A percentile compares a stretch with the other conserved stretches of the same genome.
Conservation (phyloP, 2,113 vertebrate species). For the Tyrannus savana region DNA sequence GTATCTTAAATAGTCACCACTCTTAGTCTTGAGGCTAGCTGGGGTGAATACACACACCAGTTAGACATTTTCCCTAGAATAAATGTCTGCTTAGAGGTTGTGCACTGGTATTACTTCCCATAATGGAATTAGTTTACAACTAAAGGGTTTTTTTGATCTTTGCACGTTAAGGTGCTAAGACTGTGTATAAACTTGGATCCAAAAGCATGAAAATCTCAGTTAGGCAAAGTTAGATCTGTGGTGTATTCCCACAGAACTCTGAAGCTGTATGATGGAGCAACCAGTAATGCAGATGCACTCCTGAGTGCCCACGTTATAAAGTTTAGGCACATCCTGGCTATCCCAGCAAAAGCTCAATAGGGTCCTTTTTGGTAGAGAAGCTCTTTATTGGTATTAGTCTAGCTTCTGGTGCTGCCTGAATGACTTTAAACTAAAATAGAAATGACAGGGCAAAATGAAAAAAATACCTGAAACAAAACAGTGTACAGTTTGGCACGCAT, state of each 20-base stretch:
- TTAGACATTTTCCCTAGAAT: not conserved
- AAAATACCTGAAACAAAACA: not conserved
- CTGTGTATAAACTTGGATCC: not conserved
- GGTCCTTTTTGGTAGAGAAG: not conserved
- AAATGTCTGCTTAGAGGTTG: not conserved
- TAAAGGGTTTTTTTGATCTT: not conserved
- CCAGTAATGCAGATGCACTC: not conserved
- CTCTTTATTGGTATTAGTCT: not conserved
- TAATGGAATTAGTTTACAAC: not conserved
- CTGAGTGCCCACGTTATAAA: not conserved
- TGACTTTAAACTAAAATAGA: not conserved
- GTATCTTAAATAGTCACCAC: not conserved
- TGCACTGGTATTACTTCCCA: not conserved
- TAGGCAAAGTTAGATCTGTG: not conserved
- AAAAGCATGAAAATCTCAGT: not conserved
- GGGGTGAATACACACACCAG: not conserved
- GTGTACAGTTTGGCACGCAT: not conserved
- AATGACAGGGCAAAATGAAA: not conserved
- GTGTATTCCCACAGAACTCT: not conserved
- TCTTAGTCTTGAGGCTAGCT: not conserved
- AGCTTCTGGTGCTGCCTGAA: not conserved
- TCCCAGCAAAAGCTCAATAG: not conserved
- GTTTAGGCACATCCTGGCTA: not conserved
- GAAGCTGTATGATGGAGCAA: not conserved
- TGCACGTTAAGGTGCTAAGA: not conserved